Evolutionary conservation across 2,888 invertebrate species (phyloP), one percentile per base, ranked within the genome.

Genomic region (Hypomecis atomaria): DNA sequence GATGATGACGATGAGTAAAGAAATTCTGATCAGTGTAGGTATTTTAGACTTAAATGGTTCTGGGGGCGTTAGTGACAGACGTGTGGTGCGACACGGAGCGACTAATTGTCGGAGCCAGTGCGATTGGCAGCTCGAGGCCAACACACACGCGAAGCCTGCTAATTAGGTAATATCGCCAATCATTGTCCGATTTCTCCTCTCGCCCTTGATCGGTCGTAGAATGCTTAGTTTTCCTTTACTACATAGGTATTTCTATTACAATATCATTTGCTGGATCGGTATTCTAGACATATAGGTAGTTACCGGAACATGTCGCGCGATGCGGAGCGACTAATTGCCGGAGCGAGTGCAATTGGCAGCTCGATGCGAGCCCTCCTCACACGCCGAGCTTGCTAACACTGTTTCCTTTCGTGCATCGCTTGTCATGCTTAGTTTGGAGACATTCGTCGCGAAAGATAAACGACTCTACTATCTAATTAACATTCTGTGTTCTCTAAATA

Each of bases 61-160:
- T 23, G 23, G 23, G 10, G 10, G 36, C 36, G 45, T 23, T 36
- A 50, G 50, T 50, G 50, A 48, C 48, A 48, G 48, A 5, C 37
- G 50, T 37, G 53, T 62, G 69, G 50, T 37, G 53, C 63, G 69
- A 69, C 65, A 63, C 64, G 65, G 62, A 67, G 64, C 70, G 74
- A 82, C 81, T 86, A 87, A 88, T 87, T 86, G 84, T 78, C 71
- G 74, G 70, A 45, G 72, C 78, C 75, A 74, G 75, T 86, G 84
- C 81, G 77, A 83, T 84, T 85, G 88, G 79, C 87, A 86, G 82
- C 71, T 77, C 71, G 71, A 72, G 72, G 73, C 76, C 78, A 71
- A 76, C 76, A 79, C 83, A 81, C 84, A 82, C 74, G 79, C 79
- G 81, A 75, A 79, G 81, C 77, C 78, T 70, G 70, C 75, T 86